phyloP scores from a whole-genome alignment of 2,113 vertebrate genomes.

The Arothron firmamentum region DNA sequence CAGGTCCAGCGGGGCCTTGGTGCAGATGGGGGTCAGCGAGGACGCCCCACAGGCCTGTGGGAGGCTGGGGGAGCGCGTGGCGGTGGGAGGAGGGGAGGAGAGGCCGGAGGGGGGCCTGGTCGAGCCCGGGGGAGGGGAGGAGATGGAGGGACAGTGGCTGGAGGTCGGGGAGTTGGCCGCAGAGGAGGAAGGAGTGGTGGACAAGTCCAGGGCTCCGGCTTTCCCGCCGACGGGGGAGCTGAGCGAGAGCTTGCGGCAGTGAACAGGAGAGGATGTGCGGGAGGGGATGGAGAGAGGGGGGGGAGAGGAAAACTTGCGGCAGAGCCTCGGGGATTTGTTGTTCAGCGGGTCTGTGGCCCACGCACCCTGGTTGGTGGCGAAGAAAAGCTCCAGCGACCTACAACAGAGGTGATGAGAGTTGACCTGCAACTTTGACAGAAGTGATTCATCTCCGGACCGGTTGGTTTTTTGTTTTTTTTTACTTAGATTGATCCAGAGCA shows the following conservation, averaged over 20 bases:
- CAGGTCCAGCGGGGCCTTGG: conserved; percentile 83
- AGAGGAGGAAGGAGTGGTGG: conserved; percentile 67
- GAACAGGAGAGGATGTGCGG: conserved; percentile 88
- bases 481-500: conserved; percentile 77
- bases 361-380: conserved; percentile 85
- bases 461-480: conserved; percentile 33
- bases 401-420: conserved; percentile 12
- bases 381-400: conserved; percentile 94
- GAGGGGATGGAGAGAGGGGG: conserved; percentile 84
- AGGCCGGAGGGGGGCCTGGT: conserved; percentile 71
- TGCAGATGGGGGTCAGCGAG: conserved; percentile 62
- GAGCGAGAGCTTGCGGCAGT: conserved; percentile 87
- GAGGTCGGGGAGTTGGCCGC: conserved; percentile 82
- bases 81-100: conserved; percentile 53
- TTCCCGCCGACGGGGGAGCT: conserved; percentile 82
- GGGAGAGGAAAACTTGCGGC: conserved; percentile 93
- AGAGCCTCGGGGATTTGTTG: conserved; percentile 87
- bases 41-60: conserved; percentile 62
- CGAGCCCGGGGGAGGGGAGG: conserved; percentile 63
- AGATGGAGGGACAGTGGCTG: conserved; percentile 67
- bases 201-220: conserved; percentile 81
- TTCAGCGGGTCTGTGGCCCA: conserved; percentile 80
- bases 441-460: conserved; percentile 3
- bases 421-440: not conserved
- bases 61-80: conserved; percentile 52